Base-by-base conservation (phyloP, 2,113 vertebrate genomes). In the Pyxicephalus adspersus region DNA sequence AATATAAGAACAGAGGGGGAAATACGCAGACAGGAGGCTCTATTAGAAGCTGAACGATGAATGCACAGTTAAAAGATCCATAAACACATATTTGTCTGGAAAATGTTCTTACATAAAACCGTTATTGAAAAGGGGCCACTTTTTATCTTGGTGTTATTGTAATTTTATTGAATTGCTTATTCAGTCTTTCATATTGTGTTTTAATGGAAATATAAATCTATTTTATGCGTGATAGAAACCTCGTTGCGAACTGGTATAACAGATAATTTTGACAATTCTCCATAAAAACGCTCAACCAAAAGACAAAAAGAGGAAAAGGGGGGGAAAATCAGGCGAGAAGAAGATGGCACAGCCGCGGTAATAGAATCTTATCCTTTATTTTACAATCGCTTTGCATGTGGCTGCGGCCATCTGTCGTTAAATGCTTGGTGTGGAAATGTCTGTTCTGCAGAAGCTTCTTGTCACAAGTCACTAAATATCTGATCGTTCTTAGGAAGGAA, bases 81-180 rank as follows among this genome's bases (percentile, higher is more conserved):
- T 94, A 94, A 94, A 94, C 93, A 93, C 91, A 91, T 94, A 94
- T 94, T 94, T 94, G 93, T 92, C 93, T 92, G 91, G 92, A 93
- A 93, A 94, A 94, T 93, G 92, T 92, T 93, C 92, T 92, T 92
- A 91, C 92, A 94, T 94, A 94, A 94, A 94, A 92, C 91, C 89
- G 92, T 93, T 94, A 94, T 93, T 94, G 92, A 94, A 93, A 94
- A 29, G 60, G 93, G 92, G 89, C 26, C 61, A 92, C 91, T 90
- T 93, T 94, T 94, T 94, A 94, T 94, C 93, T 93, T 93, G 90
- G 93, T 91, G 91, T 93, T 94, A 94, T 93, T 93, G 93, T 94
- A 94, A 93, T 94, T 94, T 94, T 93, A 94, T 93, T 93, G 93
- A 94, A 94, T 94, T 94, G 93, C 93, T 94, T 94, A 94, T 94